Conservation (phyloP, 2,797 vertebrate genomes). For the Hoplostethus atlanticus region DNA sequence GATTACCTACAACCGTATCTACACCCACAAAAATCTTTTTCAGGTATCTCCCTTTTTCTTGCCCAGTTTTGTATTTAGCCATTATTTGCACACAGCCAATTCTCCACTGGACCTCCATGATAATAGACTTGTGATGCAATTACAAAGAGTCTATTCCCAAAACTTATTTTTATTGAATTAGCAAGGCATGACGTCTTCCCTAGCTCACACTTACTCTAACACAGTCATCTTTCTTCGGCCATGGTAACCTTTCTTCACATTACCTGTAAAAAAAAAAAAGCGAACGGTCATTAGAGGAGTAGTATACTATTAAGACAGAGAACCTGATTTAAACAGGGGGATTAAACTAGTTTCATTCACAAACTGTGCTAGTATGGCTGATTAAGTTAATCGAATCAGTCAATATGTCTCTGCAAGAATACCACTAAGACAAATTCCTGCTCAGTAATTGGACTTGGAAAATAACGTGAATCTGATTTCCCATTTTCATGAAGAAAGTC, state of each 20-base stretch:
- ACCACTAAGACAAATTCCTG: neutral
- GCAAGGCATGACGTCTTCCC: too few relatives aligned
- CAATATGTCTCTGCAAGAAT: too few relatives aligned
- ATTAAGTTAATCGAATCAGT: too few relatives aligned
- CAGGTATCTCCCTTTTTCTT: too few relatives aligned
- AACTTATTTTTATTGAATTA: neutral
- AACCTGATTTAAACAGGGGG: neutral
- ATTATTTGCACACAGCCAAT: too few relatives aligned
- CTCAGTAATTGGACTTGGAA: neutral
- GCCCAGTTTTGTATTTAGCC: too few relatives aligned
- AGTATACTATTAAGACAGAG: neutral
- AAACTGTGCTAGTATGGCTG: too few relatives aligned
- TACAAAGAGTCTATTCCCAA: neutral
- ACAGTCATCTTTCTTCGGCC: rapidly evolving
- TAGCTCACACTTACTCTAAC: conserved; percentile 50
- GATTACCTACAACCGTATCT: too few relatives aligned
- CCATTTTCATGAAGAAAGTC: neutral
- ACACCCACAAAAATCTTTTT: too few relatives aligned
- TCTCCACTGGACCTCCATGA: too few relatives aligned
- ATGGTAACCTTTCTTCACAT: conserved; percentile 22
- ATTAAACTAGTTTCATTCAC: too few relatives aligned
- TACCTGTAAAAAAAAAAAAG: conserved; percentile 20
- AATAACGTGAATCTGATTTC: neutral
- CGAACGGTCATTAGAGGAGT: neutral
- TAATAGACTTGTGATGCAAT: too few relatives aligned